Conservation (phyloP, 2,888 invertebrate species). For the Epistrophe eligans region DNA sequence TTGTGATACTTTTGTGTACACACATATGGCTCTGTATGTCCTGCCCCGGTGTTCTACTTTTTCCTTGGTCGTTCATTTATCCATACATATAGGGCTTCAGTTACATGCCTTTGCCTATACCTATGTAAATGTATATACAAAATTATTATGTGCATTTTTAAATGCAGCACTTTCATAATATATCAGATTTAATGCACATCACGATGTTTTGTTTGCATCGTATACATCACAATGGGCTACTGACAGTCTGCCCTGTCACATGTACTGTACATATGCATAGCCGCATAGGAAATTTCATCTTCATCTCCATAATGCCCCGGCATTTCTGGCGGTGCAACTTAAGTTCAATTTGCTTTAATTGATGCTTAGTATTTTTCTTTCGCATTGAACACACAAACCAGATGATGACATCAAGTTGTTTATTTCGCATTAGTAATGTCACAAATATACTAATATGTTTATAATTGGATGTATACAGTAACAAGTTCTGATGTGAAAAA, state of each 20-base stretch:
- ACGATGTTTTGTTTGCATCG: constrained; percentile 36
- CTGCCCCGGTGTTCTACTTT: constrained; percentile 58
- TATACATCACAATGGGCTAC: constrained; percentile 28
- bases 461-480: constrained; percentile 17
- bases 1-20: constrained; percentile 37
- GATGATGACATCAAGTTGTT: constrained; percentile 58
- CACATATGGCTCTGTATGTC: constrained; percentile 35
- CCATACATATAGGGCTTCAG: not conserved
- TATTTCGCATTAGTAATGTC: constrained; percentile 39
- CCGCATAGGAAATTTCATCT: constrained; percentile 65
- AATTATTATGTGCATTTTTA: constrained; percentile 3
- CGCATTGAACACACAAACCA: constrained; percentile 30
- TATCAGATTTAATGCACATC: constrained; percentile 31
- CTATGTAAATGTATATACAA: not conserved
- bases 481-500: constrained; percentile 40
- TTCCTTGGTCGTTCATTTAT: constrained; percentile 9
- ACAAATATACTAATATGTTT: constrained; percentile 25
- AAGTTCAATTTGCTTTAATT: constrained; percentile 63
- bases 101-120: not conserved
- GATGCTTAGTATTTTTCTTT: constrained; percentile 62
- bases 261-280: constrained; percentile 35
- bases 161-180: constrained; percentile 24
- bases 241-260: constrained; percentile 33
- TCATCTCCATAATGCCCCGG: constrained; percentile 35
- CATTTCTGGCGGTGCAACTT: constrained; percentile 45